Evolutionary conservation across 2,797 vertebrate species (phyloP), one percentile per base, ranked within the genome.

Genomic region (Emydoidea blandingii): DNA sequence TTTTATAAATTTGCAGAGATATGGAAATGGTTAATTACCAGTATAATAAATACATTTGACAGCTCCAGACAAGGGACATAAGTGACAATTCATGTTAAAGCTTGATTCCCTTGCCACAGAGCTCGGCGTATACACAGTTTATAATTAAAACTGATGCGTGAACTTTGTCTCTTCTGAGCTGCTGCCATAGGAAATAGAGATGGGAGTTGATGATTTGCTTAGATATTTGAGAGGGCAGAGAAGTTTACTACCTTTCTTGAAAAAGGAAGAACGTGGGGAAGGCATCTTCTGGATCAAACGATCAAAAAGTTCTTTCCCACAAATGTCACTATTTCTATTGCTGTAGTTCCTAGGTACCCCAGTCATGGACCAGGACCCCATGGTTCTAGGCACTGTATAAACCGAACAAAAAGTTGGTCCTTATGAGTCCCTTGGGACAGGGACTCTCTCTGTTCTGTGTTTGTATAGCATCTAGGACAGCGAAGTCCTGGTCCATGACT

Each of bases 21-120:
- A 25, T 50, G 11, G 53, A n/a, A 94, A 25, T 56, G 49, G 92
- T 94, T 91, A 91, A 76, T 89, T 95, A 84, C 41, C 19, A 29
- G n/a, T 53, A 6, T 92, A 65, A 87, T 83, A 88, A 93, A 94
- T 87, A 91, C 7, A 19, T 3, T 81, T 78, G 80, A 80, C n/a
- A 57, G 83, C n/a, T 87, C 86, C 41, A 41, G 78, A 74, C 72
- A 65, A 80, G 82, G 86, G 65, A 87, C 85, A 23, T 31, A 54
- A 91, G 54, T 50, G 52, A 81, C 82, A 47, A 15, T 82, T 85
- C 50, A 19, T 47, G 6, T 79, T 68, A 44, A 78, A 91, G 83
- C 41, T 44, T 31, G 7, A 65, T 96, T 81, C 18, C 41, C 44
- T 41, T 94, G 65, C 82, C 88, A 25, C 59, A 80, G 21, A 91